Base-by-base conservation (phyloP, 1,140 invertebrate genomes). In the Nephila pilipes region DNA sequence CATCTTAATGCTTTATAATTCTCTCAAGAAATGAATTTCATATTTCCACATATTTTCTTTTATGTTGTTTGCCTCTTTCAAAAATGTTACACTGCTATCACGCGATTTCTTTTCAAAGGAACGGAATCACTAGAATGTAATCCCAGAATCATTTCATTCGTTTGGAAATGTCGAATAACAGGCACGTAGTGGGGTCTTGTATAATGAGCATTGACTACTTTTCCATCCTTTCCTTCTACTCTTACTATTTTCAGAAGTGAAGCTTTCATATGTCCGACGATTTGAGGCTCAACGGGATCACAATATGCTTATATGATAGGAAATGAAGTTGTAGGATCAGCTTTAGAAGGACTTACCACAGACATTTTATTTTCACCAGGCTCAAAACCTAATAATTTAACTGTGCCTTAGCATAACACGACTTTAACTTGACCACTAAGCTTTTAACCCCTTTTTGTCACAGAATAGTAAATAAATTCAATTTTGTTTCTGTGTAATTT, bases 121-220 rank as follows among this genome's bases (percentile, higher is more conserved):
- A 38, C 38, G 2, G 6, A 38, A 6, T 38, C 54, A 36, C 89
- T 75, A 46, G 89, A 46, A 57, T 58, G 32, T 36, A 60, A 12
- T 60, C 63, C 29, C 1, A 81, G 18, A 25, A 80, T 3, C 6
- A 90, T 58, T 90, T 90, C 22, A 58, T 81, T 81, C 3, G 79
- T 60, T 54, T 81, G 89, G 36, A 90, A 90, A 4, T 90, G 14
- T n/a, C 57, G 12, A 25, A 63, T 22, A 36, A 90, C 54, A 29
- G 89, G 79, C 16, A 80, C 18, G 75, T 81, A 90, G 57, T 81
- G 57, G 20, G 75, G 75, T 90, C 55, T 81, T 3, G 12, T 25
- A 36, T 32, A 90, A 5, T 58, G 18, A 8, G 14, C 18, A 58
- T 32, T 58, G 16, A 90, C 38, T 20, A 58, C 58, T 32, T 90